Evolutionary conservation across 2,797 vertebrate species (phyloP).

Genomic region (Lateolabrax maculatus): DNA sequence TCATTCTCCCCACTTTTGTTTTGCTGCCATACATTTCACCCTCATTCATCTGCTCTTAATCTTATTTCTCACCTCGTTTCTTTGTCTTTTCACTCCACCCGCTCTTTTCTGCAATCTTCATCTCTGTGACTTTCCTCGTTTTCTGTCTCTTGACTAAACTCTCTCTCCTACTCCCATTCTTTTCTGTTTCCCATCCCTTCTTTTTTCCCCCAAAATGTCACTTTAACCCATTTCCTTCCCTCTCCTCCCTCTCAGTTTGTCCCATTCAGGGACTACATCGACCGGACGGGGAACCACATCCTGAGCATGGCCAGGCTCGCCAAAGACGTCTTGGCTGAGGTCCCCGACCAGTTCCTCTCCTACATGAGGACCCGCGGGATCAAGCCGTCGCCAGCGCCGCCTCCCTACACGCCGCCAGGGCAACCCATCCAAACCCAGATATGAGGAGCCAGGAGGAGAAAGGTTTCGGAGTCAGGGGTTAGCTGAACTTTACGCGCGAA

Average conservation of each 20-base stretch:
- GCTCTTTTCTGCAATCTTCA: background rate
- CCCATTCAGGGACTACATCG: slow-evolving; percentile 97
- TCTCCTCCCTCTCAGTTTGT: slow-evolving; percentile 88
- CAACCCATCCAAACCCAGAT: slow-evolving; percentile 95
- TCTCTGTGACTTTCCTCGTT: background rate
- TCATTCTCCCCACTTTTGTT: background rate
- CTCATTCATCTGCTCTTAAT: background rate
- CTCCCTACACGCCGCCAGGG: slow-evolving; percentile 92
- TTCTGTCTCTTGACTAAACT: background rate
- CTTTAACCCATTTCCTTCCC: background rate
- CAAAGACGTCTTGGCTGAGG: slow-evolving; percentile 96
- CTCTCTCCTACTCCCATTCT: background rate
- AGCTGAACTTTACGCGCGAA: slow-evolving; percentile 41
- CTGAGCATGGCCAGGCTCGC: slow-evolving; percentile 97
- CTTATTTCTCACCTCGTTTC: background rate
- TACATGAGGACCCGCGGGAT: slow-evolving; percentile 98
- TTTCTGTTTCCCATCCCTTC: no score
- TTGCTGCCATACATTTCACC: background rate
- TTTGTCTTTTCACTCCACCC: background rate
- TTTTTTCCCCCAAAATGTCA: background rate
- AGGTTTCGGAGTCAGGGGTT: slow-evolving; percentile 41
- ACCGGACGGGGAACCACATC: slow-evolving; percentile 95
- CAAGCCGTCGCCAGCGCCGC: slow-evolving; percentile 94
- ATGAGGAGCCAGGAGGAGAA: slow-evolving; percentile 76
- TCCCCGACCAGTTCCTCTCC: slow-evolving; percentile 97